These are phyloP conservation scores for Cyprinodon variegatus DNA, from an alignment of 2,113 vertebrate species.

Conservation along the genomic window DNA sequence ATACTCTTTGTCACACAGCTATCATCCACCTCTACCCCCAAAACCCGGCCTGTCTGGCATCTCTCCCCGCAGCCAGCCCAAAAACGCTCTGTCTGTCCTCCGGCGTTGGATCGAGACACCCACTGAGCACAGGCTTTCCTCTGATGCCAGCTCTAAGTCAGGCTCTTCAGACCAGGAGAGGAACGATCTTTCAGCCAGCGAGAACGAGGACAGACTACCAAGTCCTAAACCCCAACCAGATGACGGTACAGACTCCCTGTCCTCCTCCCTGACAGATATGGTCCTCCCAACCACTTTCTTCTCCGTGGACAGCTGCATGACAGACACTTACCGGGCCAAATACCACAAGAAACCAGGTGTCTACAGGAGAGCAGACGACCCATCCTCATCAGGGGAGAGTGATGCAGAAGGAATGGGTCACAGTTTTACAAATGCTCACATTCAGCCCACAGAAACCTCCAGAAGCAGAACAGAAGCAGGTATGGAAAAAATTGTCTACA, in stretches of 20 bases:
- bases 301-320: conserved; percentile 96
- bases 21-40: no score
- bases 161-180: conserved; percentile 78
- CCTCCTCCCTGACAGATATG: conserved; percentile 56
- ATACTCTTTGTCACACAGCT: conserved; percentile 48
- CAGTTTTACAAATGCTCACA: conserved; percentile 51
- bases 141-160: conserved; percentile 77
- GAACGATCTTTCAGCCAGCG: conserved; percentile 76
- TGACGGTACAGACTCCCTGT: conserved; percentile 32
- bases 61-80: no score
- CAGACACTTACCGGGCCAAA: conserved; percentile 93
- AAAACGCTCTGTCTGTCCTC: conserved; percentile 38
- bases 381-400: conserved; percentile 76
- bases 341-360: conserved; percentile 88
- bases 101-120: conserved; percentile 71
- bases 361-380: conserved; percentile 75
- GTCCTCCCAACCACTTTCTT: conserved; percentile 91
- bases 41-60: no score
- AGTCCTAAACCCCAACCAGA: conserved; percentile 40
- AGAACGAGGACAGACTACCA: conserved; percentile 69
- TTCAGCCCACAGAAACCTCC: conserved; percentile 56
- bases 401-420: conserved; percentile 70
- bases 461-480: conserved; percentile 77
- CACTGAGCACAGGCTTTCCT: conserved; percentile 63
- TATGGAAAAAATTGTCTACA: conserved; percentile 19